Conservation (phyloP, 2,113 vertebrate species). For the Myotis lucifugus region DNA sequence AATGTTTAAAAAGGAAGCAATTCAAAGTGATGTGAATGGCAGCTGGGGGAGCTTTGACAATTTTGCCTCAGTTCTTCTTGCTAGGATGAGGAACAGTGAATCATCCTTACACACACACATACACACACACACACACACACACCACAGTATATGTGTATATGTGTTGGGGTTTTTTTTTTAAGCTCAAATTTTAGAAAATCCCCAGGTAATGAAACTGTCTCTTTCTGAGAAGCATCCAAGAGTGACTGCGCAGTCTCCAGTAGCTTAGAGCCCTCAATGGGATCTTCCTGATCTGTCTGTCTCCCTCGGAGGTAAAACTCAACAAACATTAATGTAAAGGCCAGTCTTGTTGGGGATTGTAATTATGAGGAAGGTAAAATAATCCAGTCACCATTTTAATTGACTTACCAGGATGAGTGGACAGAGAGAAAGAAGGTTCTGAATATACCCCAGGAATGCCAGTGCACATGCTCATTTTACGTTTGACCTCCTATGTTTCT, state of each 20-base stretch:
- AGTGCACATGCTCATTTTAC: neutral
- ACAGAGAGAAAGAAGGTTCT: neutral
- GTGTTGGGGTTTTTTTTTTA: neutral
- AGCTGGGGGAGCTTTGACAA: neutral
- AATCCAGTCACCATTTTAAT: neutral
- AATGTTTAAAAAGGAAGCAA: neutral
- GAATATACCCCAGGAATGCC: neutral
- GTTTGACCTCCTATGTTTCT: neutral
- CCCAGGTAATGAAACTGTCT: neutral
- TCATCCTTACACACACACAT: fast-evolving
- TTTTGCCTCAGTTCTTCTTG: neutral
- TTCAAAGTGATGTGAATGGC: neutral
- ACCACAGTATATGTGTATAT: neutral
- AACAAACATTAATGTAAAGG: neutral
- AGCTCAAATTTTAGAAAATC: neutral
- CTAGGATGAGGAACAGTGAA: neutral
- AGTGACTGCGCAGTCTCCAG: neutral
- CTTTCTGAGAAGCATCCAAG: neutral
- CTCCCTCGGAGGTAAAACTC: neutral
- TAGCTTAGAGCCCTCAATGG: neutral
- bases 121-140: neutral
- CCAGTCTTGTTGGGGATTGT: neutral
- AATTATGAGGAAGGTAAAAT: neutral
- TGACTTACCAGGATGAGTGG: neutral
- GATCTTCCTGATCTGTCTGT: neutral